Evolutionary conservation across 2,797 vertebrate species (phyloP), one percentile per base, ranked within the genome.

Genomic region (Hyperoplus immaculatus): DNA sequence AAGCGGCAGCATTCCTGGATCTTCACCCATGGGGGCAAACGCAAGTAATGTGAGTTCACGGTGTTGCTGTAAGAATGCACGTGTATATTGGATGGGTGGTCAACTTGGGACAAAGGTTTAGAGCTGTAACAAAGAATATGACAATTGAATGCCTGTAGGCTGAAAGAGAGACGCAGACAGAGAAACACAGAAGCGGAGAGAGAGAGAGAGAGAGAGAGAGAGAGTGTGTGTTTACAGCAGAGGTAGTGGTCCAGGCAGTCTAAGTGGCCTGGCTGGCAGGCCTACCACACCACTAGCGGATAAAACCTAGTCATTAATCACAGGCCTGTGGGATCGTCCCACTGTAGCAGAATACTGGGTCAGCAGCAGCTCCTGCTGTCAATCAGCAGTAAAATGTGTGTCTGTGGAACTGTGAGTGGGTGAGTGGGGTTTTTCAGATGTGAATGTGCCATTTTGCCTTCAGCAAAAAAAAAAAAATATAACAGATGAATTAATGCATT

Each of bases 301-400:
- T 92, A 91, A 90, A 89, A 85, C 88, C 91, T 73, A 83, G 92
- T 93, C 94, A 93, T 92, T 94, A 93, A 94, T 93, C 92, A 94
- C 89, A 85, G 76, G 88, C 82, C 86, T 90, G 85, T 92, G 92
- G 91, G 92, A 92, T 93, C 80, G 90, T 95, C 93, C 91, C 91
- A 92, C 87, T 91, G 91, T 92, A 93, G 90, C 92, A 92, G 89
- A 92, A 94, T 95, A 95, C 75, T 95, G 93, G 95, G 95, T 95
- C 94, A 95, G 87, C 80, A 81, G 91, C 90, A 94, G 92, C 92
- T 93, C 94, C 93, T 88, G 93, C 90, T 95, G 95, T 94, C 95
- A 95, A 90, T 95, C 94, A 95, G 80, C 75, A 57, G 83, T 85
- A 75, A 91, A 88, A 88, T 79, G 79, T 86, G 83, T 67, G 73